Base-by-base conservation (phyloP, 2,797 vertebrate genomes). In the Micropoecilia bifurca region DNA sequence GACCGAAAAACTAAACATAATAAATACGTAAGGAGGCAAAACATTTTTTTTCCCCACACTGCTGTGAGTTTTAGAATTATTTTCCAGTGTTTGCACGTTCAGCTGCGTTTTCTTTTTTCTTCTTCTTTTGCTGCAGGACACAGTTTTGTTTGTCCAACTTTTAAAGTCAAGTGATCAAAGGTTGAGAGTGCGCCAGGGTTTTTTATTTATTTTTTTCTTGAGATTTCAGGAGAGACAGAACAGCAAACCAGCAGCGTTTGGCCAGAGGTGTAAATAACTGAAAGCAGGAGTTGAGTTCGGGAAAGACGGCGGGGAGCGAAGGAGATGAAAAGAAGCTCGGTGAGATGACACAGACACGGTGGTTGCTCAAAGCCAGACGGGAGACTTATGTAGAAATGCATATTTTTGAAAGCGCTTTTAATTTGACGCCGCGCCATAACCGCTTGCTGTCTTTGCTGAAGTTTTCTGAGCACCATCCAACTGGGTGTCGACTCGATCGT, bases 221-320 rank as follows among this genome's bases (percentile, higher is more conserved):
- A 77, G 71, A 78, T 82, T 87, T 73, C 74, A 79, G 80, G 74
- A 71, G 77, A 84, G 82, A 79, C 48, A 13, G 77, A 72, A 69
- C 77, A 68, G 82, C 82, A 89, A 83, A 75, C 80, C 84, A 50
- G 80, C 68, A 79, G 79, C 71, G 75, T 76, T 36, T 33, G 82
- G 84, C 86, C 76, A 75, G 80, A 92, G 81, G 90, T 92, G 90
- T 83, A 87, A 90, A 92, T 90, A 89, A 89, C 83, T 84, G 80
- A 89, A 46, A 80, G 87, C 71, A 86, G 76, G 82, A 82, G 57
- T 48, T 1, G 30, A 83, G 55, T 61, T 72, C 50, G 73, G 78
- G 57, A 57, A 77, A 78, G 63, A 72, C 1, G 16, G 6, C 61
- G 72, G 85, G 87, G 81, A 87, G 69, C 20, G 4, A 81, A 77